These are phyloP conservation scores for Melanocharis versteri DNA, from an alignment of 2,113 vertebrate genomes.

Conservation along the genomic window DNA sequence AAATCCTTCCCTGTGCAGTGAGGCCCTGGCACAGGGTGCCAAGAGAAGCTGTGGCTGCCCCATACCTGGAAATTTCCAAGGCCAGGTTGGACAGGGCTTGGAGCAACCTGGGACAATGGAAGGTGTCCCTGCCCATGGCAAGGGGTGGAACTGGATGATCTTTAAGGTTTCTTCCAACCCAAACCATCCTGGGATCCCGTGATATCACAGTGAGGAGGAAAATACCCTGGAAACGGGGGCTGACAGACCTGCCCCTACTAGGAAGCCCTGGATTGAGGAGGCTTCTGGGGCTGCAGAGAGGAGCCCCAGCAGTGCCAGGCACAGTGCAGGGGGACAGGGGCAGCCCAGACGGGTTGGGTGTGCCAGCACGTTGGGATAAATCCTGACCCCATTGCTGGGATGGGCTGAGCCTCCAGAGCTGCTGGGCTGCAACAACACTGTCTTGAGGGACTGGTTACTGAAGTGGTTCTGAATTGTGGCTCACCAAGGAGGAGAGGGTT, in stretches of 20 bases:
- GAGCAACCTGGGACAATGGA: neutral
- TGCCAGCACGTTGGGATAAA: neutral
- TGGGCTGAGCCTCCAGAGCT: neutral
- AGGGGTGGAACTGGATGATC: accelerated
- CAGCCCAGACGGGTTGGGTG: neutral
- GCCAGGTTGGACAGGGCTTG: neutral
- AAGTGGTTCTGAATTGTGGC: neutral
- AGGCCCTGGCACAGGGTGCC: neutral
- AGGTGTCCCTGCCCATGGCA: neutral
- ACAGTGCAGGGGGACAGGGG: neutral
- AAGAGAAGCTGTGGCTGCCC: neutral
- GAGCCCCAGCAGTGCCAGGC: neutral
- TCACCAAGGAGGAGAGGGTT: neutral
- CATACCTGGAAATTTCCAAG: neutral
- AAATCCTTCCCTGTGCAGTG: neutral
- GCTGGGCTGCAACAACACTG: neutral
- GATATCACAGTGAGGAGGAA: neutral
- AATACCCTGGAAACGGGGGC: neutral
- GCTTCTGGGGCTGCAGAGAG: neutral
- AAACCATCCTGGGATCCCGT: neutral
- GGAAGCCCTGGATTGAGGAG: neutral
- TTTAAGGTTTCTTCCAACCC: neutral
- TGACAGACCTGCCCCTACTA: neutral
- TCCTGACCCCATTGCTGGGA: neutral
- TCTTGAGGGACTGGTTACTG: neutral